Evolutionary conservation across 1,140 invertebrate species (phyloP), one percentile per base, ranked within the genome.

Genomic region (Cyclargus thomasi): DNA sequence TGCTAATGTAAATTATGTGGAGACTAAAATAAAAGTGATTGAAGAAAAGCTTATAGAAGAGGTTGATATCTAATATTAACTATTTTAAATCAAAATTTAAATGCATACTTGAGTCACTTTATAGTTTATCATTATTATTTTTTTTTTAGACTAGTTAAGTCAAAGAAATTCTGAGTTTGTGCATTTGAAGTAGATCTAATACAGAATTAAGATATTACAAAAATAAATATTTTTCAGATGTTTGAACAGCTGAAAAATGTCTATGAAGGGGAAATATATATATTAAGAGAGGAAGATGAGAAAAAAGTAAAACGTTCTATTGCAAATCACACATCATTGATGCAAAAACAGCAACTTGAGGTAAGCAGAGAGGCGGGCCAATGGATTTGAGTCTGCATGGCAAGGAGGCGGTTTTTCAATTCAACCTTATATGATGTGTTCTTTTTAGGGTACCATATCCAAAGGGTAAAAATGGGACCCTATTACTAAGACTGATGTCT

Each of bases 251-350:
- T 88, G 53, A 83, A 82, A 62, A 66, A 64, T 0, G 85, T 86
- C 5, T 88, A 87, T 53, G 85, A 88, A 64, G 63, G 80, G 0
- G 87, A 90, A 72, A 71, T 87, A 63, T 79, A 85, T 6, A 79
- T 84, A 78, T 72, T 87, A n/a, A 79, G 71, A 36, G 67, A 74
- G 4, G 77, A 82, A 63, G 75, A 84, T 55, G 70, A 83, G 64
- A 80, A 74, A 10, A 78, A 69, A 57, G 71, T 84, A 35, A 80
- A 79, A 63, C 71, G 74, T 0, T 81, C 80, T 0, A 65, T 86
- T 0, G 81, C 82, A 0, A 75, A 67, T 7, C 82, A 86, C 64
- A 76, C 76, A 0, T 0, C 77, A 14, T 70, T 81, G 21, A 62
- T 86, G 23, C 77, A 86, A 68, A 74, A 75, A 65, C 69, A 71